Evolutionary conservation across 2,113 vertebrate species (phyloP), one percentile per base, ranked within the genome.

Genomic region (Labeo rohita): DNA sequence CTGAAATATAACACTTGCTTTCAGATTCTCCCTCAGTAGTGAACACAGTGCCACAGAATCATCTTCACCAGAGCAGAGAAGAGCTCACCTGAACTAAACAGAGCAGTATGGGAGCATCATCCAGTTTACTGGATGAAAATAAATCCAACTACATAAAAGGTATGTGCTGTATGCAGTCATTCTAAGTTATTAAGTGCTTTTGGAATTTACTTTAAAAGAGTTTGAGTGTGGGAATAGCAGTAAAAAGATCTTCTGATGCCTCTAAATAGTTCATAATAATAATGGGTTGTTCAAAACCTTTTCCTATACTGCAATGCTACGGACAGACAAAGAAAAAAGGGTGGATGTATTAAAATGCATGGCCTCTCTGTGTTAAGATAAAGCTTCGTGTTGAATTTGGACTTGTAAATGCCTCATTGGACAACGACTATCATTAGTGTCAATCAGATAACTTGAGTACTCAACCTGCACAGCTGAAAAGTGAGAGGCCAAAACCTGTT

Each of bases 81-180:
- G 87, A 88, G 88, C 76, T 85, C 52, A 87, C 28, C 36, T 16
- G 74, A 73, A 34, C 21, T 52, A 84, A 8, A 83, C 83, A n/a
- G 65, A 83, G 56, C 85, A 92, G 78, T 87, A 98, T 98, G 97
- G 97, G 97, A 45, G 85, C 92, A 88, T 95, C 96, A 1, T 90
- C 97, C 92, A 95, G 95, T 75, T 91, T 92, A 85, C 93, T 98
- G 94, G 97, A 98, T 92, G 97, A 97, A 80, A 91, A 91, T 93
- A 96, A 92, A 88, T 94, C 94, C 92, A 87, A 89, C 92, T 96
- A 94, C 91, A 96, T 98, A 90, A 95, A 92, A 97, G 97, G 97
- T 97, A 94, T 87, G 78, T 39, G 13, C 23, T 49, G 16, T 61
- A 13, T 0, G 11, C 36, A 10, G 21, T 45, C 3, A 39, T 15